Evolutionary conservation across 2,797 vertebrate genomes (phyloP).

Genomic region (Platalea minor): DNA sequence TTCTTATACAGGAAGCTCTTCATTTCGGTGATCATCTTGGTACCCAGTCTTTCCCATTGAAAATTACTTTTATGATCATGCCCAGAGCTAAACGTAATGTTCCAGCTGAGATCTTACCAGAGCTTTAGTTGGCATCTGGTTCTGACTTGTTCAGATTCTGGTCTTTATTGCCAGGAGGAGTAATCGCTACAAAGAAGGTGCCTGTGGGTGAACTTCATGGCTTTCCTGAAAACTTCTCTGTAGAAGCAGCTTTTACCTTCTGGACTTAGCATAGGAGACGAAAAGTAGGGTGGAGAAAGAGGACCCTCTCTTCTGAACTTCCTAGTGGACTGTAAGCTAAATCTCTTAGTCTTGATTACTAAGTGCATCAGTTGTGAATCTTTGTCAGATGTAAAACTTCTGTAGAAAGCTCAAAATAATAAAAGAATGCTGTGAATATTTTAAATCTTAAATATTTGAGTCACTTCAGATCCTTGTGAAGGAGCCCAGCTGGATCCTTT

Average conservation of each 20-base stretch:
- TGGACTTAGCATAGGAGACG: background rate
- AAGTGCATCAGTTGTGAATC: background rate
- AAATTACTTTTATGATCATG: background rate
- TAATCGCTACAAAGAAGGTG: background rate
- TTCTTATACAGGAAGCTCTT: background rate
- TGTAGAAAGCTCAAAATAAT: background rate
- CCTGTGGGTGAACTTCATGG: background rate
- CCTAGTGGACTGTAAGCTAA: background rate
- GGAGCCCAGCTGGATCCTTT: background rate
- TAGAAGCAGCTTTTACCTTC: background rate
- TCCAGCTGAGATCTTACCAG: background rate
- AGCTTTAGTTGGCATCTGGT: background rate
- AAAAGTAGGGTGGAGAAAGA: background rate
- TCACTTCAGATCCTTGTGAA: background rate
- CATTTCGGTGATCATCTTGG: background rate
- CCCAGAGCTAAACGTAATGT: background rate
- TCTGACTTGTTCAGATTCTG: background rate
- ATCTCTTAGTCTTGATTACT: background rate
- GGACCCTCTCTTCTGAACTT: background rate
- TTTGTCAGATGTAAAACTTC: background rate
- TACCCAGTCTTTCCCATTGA: background rate
- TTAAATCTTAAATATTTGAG: background rate
- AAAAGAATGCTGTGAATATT: background rate
- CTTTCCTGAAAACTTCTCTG: background rate
- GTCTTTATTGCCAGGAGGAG: background rate